phyloP scores from a whole-genome alignment of 1,140 invertebrate species.

The Metaphire vulgaris region DNA sequence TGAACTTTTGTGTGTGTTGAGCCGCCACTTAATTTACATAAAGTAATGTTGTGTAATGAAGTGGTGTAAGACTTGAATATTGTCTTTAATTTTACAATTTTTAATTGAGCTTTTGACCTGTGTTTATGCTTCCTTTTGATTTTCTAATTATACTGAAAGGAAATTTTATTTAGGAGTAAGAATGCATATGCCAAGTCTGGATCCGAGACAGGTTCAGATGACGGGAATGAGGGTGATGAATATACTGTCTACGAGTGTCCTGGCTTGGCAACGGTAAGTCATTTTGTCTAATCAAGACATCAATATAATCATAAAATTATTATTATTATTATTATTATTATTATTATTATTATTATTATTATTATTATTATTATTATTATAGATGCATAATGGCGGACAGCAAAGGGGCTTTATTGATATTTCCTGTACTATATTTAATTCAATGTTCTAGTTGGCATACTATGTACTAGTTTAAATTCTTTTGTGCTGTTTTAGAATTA shows the following conservation, averaged over 20 bases:
- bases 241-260: background rate
- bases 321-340: background rate
- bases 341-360: background rate
- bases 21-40: no score
- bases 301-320: background rate
- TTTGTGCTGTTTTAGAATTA: no score
- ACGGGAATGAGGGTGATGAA: background rate
- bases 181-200: background rate
- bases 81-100: no score
- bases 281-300: background rate
- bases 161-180: background rate
- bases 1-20: no score
- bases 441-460: background rate
- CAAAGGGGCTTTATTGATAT: background rate
- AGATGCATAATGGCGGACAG: no score
- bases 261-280: background rate
- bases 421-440: background rate
- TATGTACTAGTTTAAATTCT: background rate
- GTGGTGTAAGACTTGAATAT: no score
- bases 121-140: no score
- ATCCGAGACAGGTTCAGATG: background rate
- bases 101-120: no score
- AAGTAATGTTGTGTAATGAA: no score
- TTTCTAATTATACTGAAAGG: no score
- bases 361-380: no score